Conservation (phyloP, 2,797 vertebrate genomes). For the Microchirus variegatus region DNA sequence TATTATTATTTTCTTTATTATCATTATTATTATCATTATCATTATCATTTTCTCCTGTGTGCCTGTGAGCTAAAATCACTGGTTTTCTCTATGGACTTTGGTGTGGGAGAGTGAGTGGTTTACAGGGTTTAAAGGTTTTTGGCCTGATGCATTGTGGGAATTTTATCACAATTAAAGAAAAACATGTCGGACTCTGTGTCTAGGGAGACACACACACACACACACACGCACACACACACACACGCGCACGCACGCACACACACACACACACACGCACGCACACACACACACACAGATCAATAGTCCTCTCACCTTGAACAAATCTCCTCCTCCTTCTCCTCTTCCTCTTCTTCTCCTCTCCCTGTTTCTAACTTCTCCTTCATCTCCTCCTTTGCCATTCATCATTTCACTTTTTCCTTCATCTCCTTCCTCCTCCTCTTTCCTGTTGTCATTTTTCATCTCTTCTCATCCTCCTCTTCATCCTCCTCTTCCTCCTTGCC, state of each 20-base stretch:
- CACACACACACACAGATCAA: slow-evolving; percentile 46
- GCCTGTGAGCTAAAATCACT: too few species aligned
- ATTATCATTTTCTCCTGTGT: not conserved
- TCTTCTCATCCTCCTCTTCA: too few species aligned
- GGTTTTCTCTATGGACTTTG: too few species aligned
- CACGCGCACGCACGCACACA: too few species aligned
- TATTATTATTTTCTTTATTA: not conserved
- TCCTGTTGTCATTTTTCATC: too few species aligned
- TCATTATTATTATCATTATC: not conserved
- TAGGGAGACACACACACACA: not conserved
- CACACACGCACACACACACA: too few species aligned
- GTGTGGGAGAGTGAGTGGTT: too few species aligned
- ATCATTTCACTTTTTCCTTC: not conserved
- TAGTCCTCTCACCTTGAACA: slow-evolving; percentile 54
- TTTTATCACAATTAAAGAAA: slow-evolving; percentile 11
- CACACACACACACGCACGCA: slow-evolving; percentile 2
- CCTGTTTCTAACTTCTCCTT: too few species aligned
- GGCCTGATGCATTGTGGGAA: slow-evolving; percentile 17
- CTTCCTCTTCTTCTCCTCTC: not conserved
- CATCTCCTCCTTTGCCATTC: too few species aligned
- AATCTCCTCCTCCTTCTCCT: not conserved
- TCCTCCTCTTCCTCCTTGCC: not conserved
- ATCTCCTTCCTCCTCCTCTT: not conserved
- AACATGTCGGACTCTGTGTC: slow-evolving; percentile 9
- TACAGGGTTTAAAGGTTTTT: too few species aligned